These are phyloP conservation scores for Acropora tenuis DNA, from an alignment of 64 coral and sea anemone species.

Conservation along the genomic window DNA sequence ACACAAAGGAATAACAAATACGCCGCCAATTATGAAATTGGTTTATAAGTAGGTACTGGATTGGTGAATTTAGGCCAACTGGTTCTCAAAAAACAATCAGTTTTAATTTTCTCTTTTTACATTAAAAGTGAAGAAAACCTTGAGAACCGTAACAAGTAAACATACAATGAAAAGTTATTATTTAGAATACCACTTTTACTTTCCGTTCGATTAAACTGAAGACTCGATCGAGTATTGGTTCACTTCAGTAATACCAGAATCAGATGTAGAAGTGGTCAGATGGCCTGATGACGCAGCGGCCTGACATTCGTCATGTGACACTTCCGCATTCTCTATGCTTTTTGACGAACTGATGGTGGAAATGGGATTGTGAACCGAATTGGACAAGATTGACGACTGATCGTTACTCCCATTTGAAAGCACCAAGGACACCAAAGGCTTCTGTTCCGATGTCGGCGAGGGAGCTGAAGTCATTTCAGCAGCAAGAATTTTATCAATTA, in stretches of 20 bases:
- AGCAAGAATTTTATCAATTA: slow-evolving; percentile 69
- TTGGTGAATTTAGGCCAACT: not conserved
- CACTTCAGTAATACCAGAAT: not conserved
- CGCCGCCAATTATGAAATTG: too few relatives aligned
- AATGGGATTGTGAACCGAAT: not conserved
- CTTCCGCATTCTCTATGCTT: not conserved
- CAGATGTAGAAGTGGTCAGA: not conserved
- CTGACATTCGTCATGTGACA: not conserved
- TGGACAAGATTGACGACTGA: not conserved
- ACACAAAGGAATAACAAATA: too few relatives aligned
- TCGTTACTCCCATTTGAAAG: not conserved
- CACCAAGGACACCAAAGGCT: not conserved
- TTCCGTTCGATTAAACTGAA: not conserved
- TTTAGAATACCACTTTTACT: not conserved
- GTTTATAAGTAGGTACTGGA: too few relatives aligned
- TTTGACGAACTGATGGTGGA: not conserved
- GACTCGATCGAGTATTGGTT: slow-evolving; percentile 22
- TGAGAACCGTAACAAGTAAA: not conserved
- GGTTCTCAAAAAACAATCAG: not conserved
- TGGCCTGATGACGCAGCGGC: not conserved
- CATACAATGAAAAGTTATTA: not conserved
- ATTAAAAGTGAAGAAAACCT: not conserved
- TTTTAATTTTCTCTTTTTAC: not conserved
- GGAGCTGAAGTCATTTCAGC: slow-evolving; percentile 44
- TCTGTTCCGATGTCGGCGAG: slow-evolving; percentile 5